Evolutionary conservation across 2,797 vertebrate species (phyloP).

Genomic region (Caiman crocodilus): DNA sequence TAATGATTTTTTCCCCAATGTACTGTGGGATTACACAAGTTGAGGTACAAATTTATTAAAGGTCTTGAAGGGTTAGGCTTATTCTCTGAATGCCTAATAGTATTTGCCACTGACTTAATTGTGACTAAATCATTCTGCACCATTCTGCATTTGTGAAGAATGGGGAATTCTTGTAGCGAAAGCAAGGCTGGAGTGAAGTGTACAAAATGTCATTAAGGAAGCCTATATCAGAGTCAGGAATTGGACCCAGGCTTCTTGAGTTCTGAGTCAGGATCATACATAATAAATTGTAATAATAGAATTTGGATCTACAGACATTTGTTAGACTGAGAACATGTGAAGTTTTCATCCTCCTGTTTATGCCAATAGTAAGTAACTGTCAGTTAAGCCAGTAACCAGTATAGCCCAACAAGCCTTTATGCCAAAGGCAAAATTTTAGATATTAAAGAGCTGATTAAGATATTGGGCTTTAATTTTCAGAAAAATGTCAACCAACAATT

Average conservation of each 20-base stretch:
- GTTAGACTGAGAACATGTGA: not conserved
- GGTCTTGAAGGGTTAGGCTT: not conserved
- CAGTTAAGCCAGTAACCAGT: constrained; percentile 18
- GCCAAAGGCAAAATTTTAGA: constrained; percentile 40
- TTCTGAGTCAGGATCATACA: not conserved
- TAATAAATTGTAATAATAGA: not conserved
- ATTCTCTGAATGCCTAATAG: fast-evolving
- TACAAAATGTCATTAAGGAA: not conserved
- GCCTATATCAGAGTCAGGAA: not conserved
- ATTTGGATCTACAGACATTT: not conserved
- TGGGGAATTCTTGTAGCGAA: not conserved
- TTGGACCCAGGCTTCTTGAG: not conserved
- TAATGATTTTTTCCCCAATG: no score
- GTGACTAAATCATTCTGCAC: not conserved
- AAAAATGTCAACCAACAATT: constrained; percentile 35
- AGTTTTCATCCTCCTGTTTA: constrained; percentile 43
- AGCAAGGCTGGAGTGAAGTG: not conserved
- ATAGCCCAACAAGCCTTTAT: constrained; percentile 45
- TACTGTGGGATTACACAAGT: no score
- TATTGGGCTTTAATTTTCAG: constrained; percentile 28
- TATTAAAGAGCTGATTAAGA: constrained; percentile 36
- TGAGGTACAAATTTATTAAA: not conserved
- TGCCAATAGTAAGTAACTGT: constrained; percentile 44
- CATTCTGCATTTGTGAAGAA: not conserved
- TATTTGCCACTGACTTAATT: not conserved